Evolutionary conservation across 2,797 vertebrate species (phyloP), one percentile per base, ranked within the genome.

Genomic region (Myotis vivesi): DNA sequence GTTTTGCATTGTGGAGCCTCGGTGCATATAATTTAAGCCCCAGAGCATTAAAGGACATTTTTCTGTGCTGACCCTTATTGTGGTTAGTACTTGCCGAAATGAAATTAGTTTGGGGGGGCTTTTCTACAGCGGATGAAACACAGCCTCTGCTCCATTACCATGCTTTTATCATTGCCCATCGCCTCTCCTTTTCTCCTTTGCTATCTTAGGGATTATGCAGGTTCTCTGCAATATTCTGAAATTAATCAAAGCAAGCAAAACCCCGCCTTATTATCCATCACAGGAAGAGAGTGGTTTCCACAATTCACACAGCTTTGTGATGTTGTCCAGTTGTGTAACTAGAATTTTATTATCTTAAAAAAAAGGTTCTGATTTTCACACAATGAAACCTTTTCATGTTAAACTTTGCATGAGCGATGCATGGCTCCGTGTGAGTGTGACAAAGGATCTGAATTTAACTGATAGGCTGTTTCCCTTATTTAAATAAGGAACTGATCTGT

Each of bases 241-340:
- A 98, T 98, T 98, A 98, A 98, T 98, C 98, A 98, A 98, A 98
- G 97, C 98, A 97, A 97, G 98, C 97, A 97, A 98, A 98, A 97
- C 97, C 98, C 97, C 98, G 98, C 98, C 97, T 96, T 98, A 97
- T 98, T 98, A 98, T 98, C 98, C 95, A 96, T 97, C 97, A 97
- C 83, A 76, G 97, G 96, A 96, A 97, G 95, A 98, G 97, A 97
- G 96, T 96, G 96, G 98, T 97, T 98, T 98, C 95, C 94, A 88
- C 97, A 94, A 96, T 95, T 94, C 96, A 91, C 97, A 94, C 96
- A 94, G 97, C 96, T 97, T 97, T 98, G 97, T 97, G 96, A 98
- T 98, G 97, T 97, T 95, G 97, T 97, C 97, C 96, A 97, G 98
- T 97, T 98, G 97, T 96, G 97, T 97, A 98, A 96, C 97, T 97